Percentiles rank a stretch among this genome's conserved stretches.
phyloP scores from a whole-genome alignment of 1,140 invertebrate species.

The Solen grandis region DNA sequence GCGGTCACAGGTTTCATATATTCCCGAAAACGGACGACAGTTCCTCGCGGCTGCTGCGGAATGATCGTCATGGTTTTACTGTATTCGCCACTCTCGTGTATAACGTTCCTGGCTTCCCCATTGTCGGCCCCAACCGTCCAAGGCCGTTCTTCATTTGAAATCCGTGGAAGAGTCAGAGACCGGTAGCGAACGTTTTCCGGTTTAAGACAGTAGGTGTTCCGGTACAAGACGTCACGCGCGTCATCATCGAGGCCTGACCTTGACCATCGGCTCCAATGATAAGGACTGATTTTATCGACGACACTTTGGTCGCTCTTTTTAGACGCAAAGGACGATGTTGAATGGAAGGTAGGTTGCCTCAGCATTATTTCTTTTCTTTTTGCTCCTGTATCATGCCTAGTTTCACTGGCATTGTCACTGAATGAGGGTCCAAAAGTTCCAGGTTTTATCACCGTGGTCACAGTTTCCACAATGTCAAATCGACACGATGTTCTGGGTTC shows the following conservation, averaged over 20 bases:
- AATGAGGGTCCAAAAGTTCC: slow-evolving; percentile 1
- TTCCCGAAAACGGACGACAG: slow-evolving; percentile 32
- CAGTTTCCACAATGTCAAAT: slow-evolving; percentile 44
- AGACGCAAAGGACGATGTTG: background rate
- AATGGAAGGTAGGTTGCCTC: slow-evolving; percentile 31
- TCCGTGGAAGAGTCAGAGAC: slow-evolving; percentile 31
- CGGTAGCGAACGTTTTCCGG: slow-evolving; percentile 31
- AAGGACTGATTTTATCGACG: slow-evolving; percentile 24
- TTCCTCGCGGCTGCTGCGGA: slow-evolving; percentile 39
- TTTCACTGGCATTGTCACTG: background rate
- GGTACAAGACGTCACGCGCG: slow-evolving; percentile 40
- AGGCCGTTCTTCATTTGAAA: slow-evolving; percentile 23
- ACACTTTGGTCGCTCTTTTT: slow-evolving; percentile 1
- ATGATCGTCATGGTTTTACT: slow-evolving; percentile 33
- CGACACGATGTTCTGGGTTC: slow-evolving; percentile 8
- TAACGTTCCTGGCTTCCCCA: background rate
- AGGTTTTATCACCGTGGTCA: slow-evolving; percentile 41
- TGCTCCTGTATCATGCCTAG: too few species aligned
- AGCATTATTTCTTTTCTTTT: slow-evolving; percentile 1
- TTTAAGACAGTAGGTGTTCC: slow-evolving; percentile 30
- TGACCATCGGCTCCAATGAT: slow-evolving; percentile 32
- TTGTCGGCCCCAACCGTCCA: slow-evolving; percentile 32
- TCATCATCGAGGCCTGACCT: slow-evolving; percentile 12
- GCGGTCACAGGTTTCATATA: slow-evolving; percentile 32
- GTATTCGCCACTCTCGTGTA: slow-evolving; percentile 34